A percentile compares a stretch with the other conserved stretches of the same genome.
Conservation (phyloP, 1,140 invertebrate species). For the Anastatus disparis region DNA sequence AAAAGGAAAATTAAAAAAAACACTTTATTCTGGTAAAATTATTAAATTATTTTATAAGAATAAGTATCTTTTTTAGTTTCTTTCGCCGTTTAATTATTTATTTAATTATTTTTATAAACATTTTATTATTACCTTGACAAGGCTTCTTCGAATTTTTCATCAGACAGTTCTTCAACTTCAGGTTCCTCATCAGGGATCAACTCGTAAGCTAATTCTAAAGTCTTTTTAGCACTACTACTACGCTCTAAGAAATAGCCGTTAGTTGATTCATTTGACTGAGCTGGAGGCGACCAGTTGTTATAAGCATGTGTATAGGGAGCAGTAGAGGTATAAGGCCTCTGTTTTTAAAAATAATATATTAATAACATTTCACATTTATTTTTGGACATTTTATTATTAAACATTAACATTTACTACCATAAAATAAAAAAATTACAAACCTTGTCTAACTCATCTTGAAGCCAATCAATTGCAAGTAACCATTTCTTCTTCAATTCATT, state of each 20-base stretch:
- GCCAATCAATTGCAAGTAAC: conserved; percentile 90
- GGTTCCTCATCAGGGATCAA: conserved; percentile 78
- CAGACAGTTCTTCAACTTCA: conserved; percentile 55
- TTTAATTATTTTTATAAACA: neutral
- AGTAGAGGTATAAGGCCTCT: conserved; percentile 71
- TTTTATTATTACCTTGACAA: conserved; percentile 18
- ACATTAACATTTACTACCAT: neutral
- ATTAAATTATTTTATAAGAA: neutral
- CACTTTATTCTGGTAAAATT: too few species aligned
- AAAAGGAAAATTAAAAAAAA: too few species aligned
- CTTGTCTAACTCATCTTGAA: conserved; percentile 93
- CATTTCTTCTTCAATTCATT: conserved; percentile 86
- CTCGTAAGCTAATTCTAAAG: conserved; percentile 84
- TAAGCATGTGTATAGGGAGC: conserved; percentile 80
- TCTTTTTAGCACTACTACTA: conserved; percentile 92
- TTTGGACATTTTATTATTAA: neutral
- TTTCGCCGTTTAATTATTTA: neutral
- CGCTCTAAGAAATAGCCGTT: conserved; percentile 95
- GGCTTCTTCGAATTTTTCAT: conserved; percentile 51
- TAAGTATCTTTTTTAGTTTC: neutral
- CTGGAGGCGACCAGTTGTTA: conserved; percentile 93
- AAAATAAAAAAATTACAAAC: conserved; percentile 56
- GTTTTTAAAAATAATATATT: conserved; percentile 51
- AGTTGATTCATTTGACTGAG: conserved; percentile 93
- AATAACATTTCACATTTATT: neutral